Conservation (phyloP, 2,113 vertebrate genomes). For the Austrofundulus limnaeus region DNA sequence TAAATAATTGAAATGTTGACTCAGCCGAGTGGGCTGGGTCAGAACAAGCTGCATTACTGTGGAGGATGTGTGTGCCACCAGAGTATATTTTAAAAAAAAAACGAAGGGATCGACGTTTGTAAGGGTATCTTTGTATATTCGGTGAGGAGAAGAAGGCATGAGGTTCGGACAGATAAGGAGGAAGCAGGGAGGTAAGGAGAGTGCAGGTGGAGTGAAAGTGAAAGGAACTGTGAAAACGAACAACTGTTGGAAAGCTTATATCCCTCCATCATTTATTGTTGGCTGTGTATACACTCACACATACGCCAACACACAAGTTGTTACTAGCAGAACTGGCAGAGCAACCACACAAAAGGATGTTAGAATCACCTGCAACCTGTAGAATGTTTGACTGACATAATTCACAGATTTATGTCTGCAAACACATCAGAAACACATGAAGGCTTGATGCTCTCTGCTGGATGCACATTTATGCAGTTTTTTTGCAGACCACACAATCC, state of each 20-base stretch:
- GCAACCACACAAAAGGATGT: constrained; percentile 16
- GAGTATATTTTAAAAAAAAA: constrained; percentile 34
- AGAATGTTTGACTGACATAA: constrained; percentile 22
- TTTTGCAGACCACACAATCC: too few relatives aligned
- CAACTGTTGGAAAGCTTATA: constrained; percentile 55
- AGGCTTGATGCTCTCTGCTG: constrained; percentile 13
- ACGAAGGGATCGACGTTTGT: constrained; percentile 43
- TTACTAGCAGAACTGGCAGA: constrained; percentile 4
- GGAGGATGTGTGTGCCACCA: constrained; percentile 20
- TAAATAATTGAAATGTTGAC: constrained; percentile 74
- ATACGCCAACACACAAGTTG: neutral
- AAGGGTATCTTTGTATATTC: constrained; percentile 50
- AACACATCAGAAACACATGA: constrained; percentile 32
- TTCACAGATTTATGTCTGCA: constrained; percentile 40
- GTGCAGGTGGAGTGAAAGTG: constrained; percentile 12
- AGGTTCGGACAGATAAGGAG: constrained; percentile 47
- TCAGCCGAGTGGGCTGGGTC: constrained; percentile 64
- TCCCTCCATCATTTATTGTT: constrained; percentile 46
- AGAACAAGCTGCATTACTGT: constrained; percentile 43
- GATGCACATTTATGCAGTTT: constrained; percentile 16
- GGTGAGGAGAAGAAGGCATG: constrained; percentile 12
- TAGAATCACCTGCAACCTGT: constrained; percentile 24
- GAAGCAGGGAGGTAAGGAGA: neutral
- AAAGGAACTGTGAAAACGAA: constrained; percentile 59
- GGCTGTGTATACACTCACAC: constrained; percentile 7